Base-by-base conservation (phyloP, 2,113 vertebrate species). In the Synchiropus splendidus region DNA sequence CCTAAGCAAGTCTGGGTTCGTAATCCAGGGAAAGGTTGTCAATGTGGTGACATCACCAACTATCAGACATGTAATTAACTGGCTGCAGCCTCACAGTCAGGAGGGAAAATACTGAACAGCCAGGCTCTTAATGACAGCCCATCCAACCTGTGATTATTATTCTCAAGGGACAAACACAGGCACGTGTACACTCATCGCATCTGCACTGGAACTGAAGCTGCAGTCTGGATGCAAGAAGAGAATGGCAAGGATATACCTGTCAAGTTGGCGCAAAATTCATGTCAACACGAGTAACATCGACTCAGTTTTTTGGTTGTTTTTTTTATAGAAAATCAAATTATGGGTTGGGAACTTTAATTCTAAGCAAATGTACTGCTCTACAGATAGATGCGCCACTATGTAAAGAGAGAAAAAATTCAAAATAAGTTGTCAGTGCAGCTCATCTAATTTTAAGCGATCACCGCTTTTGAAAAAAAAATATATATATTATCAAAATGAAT, bases 51-150 rank as follows among this genome's bases (percentile, higher is more conserved):
- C 77, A 81, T 85, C 78, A 83, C 75, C 67, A 69, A 54, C 61
- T 52, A 14, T 59, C 69, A 84, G 80, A 81, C 82, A 64, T 86
- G 61, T 81, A 81, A 87, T 86, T 83, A 85, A 81, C 78, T 67
- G 64, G 61, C 59, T 48, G 67, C 59, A 69, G 69, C 61, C 68
- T 56, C 61, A 70, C 54, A 75, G 77, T 74, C 66, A 64, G 51
- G 59, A 45, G 51, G 59, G 74, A 61, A 70, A 59, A 58, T 39
- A 31, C 64, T 67, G 67, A 53, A 54, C 58, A 49, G 58, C 62
- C 9, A 12, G 72, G 66, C 70, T 70, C 67, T 66, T 85, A 85
- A 84, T 84, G 61, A 83, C 68, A 83, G 73, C 76, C 45, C 54
- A 14, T 50, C 54, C 49, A 62, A 77, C 74, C 58, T 65, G 47